Evolutionary conservation across 2,797 vertebrate species (phyloP).

Genomic region (Oophaga sylvatica): DNA sequence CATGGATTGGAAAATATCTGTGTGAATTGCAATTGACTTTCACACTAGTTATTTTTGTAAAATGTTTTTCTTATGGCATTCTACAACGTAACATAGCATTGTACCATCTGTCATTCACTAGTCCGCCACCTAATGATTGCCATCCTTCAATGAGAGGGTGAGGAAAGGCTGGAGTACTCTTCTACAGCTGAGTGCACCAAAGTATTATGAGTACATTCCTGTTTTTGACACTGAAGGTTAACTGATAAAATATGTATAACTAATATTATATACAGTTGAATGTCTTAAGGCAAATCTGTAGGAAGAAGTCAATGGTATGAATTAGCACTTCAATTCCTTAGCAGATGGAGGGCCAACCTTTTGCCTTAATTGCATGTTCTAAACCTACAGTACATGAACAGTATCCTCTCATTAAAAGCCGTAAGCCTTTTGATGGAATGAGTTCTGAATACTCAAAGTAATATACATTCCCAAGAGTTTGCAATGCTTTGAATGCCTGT

Average conservation of each 20-base stretch:
- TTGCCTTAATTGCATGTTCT: constrained; percentile 5
- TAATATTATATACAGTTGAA: constrained; percentile 34
- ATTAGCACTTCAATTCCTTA: neutral
- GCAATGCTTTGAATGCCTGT: constrained; percentile 21
- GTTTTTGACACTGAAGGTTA: constrained; percentile 44
- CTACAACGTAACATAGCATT: neutral
- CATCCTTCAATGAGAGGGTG: neutral
- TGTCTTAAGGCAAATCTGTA: constrained; percentile 33
- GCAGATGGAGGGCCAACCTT: neutral
- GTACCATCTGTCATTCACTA: neutral
- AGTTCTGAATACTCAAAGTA: constrained; percentile 32
- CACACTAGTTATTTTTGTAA: neutral
- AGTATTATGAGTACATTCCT: constrained; percentile 19
- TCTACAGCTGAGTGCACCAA: neutral
- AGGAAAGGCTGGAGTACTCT: neutral
- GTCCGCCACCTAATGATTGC: neutral
- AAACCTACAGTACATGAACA: neutral
- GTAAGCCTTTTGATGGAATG: constrained; percentile 29
- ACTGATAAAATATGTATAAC: constrained; percentile 53
- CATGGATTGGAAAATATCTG: neutral
- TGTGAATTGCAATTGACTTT: neutral
- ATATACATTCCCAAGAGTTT: constrained; percentile 23
- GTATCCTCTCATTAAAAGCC: constrained; percentile 23
- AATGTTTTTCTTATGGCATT: neutral
- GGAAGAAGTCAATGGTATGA: constrained; percentile 6